phyloP scores from a whole-genome alignment of 2,113 vertebrate species.

The Apteryx owenii region DNA sequence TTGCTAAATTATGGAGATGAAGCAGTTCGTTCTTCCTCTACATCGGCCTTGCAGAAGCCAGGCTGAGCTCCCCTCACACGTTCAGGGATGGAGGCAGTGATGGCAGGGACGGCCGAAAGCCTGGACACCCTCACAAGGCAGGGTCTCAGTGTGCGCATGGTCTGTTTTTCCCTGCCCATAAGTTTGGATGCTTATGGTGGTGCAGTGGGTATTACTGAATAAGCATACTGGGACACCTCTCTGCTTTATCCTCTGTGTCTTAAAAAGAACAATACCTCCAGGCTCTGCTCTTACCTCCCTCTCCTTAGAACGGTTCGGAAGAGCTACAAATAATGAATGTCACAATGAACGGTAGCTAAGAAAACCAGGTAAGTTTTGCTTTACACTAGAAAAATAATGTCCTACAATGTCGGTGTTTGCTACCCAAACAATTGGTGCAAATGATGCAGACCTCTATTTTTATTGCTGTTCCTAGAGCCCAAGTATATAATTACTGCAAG shows the following conservation, averaged over 20 bases:
- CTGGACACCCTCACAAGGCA: not conserved
- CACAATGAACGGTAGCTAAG: not conserved
- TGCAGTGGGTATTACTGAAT: not conserved
- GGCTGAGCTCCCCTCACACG: not conserved
- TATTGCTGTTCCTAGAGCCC: not conserved
- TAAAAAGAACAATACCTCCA: not conserved
- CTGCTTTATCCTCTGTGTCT: not conserved
- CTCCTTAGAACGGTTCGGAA: not conserved
- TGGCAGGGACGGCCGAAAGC: accelerated
- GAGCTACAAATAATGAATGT: not conserved
- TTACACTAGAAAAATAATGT: not conserved
- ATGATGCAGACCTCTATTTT: not conserved
- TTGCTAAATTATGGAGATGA: not conserved
- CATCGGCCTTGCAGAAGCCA: not conserved
- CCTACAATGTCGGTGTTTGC: not conserved
- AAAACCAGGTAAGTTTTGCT: not conserved
- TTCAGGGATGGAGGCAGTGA: not conserved
- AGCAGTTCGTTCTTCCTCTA: not conserved
- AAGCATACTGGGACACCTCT: not conserved
- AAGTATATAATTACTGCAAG: not conserved
- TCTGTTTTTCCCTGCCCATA: not conserved
- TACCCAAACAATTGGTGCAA: not conserved
- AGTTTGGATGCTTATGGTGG: accelerated
- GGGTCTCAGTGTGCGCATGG: accelerated
- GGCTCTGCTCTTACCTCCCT: not conserved